These are phyloP conservation scores for Keiferia lycopersicella DNA, from an alignment of 2,888 invertebrate genomes.

Conservation along the genomic window DNA sequence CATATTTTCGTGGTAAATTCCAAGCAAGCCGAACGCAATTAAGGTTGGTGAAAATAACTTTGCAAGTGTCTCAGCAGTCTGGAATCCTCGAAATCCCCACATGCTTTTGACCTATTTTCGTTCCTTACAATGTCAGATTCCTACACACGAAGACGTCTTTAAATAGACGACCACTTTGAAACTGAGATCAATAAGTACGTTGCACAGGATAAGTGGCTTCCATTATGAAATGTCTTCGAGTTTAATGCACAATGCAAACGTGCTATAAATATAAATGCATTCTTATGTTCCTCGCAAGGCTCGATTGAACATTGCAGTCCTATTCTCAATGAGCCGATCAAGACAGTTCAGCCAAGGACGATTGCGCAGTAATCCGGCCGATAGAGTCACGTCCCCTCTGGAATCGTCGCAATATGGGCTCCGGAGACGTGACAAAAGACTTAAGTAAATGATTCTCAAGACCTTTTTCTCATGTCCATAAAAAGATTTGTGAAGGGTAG, in stretches of 20 bases:
- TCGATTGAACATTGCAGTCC: slow-evolving; percentile 59
- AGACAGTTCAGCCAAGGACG: slow-evolving; percentile 61
- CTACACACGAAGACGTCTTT: slow-evolving; percentile 48
- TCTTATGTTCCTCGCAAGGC: slow-evolving; percentile 48
- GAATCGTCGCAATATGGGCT: slow-evolving; percentile 38
- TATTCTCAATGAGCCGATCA: slow-evolving; percentile 48
- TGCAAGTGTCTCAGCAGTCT: slow-evolving; percentile 7
- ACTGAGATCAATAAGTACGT: slow-evolving; percentile 32
- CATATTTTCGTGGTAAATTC: neutral
- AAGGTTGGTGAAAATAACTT: slow-evolving; percentile 18
- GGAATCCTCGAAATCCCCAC: slow-evolving; percentile 39
- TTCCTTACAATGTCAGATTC: slow-evolving; percentile 48
- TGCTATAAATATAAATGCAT: slow-evolving; percentile 59
- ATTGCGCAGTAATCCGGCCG: slow-evolving; percentile 57
- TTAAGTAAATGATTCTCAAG: slow-evolving; percentile 55
- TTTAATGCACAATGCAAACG: slow-evolving; percentile 38
- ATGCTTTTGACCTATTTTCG: slow-evolving; percentile 51
- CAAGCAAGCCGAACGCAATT: neutral
- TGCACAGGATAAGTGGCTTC: slow-evolving; percentile 27
- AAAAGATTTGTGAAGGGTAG: slow-evolving; percentile 74
- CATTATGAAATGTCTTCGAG: slow-evolving; percentile 42
- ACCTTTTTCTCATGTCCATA: slow-evolving; percentile 57
- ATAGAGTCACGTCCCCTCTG: slow-evolving; percentile 53
- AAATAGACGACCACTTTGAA: slow-evolving; percentile 39
- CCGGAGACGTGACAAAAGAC: slow-evolving; percentile 44